Percentiles rank a stretch among this genome's conserved stretches.
phyloP scores from a whole-genome alignment of 2,888 invertebrate species.

The Abrostola tripartita region DNA sequence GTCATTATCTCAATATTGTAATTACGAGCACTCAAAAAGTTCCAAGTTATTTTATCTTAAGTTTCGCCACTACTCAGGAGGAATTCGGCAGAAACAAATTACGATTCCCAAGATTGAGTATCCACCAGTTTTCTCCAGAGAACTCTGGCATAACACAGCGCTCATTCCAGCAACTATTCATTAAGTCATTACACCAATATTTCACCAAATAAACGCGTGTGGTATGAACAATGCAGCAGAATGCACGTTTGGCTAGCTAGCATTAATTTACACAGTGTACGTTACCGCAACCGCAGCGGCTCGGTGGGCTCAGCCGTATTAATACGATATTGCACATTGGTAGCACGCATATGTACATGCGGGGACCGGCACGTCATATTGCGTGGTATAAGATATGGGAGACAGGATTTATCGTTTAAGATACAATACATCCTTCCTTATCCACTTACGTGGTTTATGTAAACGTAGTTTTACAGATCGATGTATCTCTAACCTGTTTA shows the following conservation, averaged over 20 bases:
- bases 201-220: slow-evolving; percentile 6
- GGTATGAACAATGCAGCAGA: not conserved
- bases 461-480: no score
- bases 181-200: slow-evolving; percentile 2
- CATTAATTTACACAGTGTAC: slow-evolving; percentile 13
- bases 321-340: slow-evolving; percentile 42
- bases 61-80: no score
- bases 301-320: slow-evolving; percentile 26
- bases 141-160: not conserved
- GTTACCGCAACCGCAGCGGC: slow-evolving; percentile 20
- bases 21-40: no score
- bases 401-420: not conserved
- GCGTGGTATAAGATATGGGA: not conserved
- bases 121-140: no score
- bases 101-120: no score
- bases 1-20: no score
- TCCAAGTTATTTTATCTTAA: no score
- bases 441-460: no score
- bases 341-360: slow-evolving; percentile 14
- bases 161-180: not conserved
- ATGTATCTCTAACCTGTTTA: no score
- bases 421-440: no score
- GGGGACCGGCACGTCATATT: not conserved
- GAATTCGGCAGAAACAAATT: no score
- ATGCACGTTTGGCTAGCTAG: slow-evolving; percentile 13